Conservation (phyloP, 1,140 invertebrate genomes). For the Propsilocerus akamusi region DNA sequence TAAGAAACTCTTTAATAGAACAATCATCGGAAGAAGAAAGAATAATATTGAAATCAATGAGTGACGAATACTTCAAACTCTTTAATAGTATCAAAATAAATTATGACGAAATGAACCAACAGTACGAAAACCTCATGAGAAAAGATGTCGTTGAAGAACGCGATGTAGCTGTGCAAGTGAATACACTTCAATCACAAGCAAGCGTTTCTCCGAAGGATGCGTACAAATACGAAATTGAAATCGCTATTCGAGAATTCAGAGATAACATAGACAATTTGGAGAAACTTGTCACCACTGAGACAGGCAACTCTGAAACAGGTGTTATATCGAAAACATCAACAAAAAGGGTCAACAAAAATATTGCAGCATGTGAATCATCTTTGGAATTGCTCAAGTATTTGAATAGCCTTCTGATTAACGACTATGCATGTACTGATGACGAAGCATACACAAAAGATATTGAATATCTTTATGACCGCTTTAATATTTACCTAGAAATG, state of each 20-base stretch:
- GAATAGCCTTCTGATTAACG: conserved; percentile 47
- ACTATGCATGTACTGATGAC: conserved; percentile 45
- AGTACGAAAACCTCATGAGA: conserved; percentile 8
- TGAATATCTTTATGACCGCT: conserved; percentile 38
- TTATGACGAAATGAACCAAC: conserved; percentile 27
- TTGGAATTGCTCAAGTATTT: conserved; percentile 63
- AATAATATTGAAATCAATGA: conserved; percentile 34
- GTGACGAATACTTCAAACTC: conserved; percentile 45
- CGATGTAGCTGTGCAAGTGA: conserved; percentile 57
- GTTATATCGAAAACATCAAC: conserved; percentile 21
- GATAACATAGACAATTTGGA: conserved; percentile 34
- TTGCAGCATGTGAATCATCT: conserved; percentile 48
- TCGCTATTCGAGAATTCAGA: conserved; percentile 41
- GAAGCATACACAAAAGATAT: conserved; percentile 46
- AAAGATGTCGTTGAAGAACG: conserved; percentile 39
- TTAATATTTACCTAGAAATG: conserved; percentile 43
- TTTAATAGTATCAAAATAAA: conserved; percentile 40
- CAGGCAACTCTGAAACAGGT: conserved; percentile 20
- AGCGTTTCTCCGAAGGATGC: conserved; percentile 60
- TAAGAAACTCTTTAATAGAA: conserved; percentile 36
- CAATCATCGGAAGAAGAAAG: conserved; percentile 29
- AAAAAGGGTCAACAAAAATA: conserved; percentile 39
- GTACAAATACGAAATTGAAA: conserved; percentile 48
- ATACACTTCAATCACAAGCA: conserved; percentile 39
- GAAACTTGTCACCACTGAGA: conserved; percentile 24